Evolutionary conservation across 2,888 invertebrate species (phyloP).

Genomic region (Allolobophora icterica): DNA sequence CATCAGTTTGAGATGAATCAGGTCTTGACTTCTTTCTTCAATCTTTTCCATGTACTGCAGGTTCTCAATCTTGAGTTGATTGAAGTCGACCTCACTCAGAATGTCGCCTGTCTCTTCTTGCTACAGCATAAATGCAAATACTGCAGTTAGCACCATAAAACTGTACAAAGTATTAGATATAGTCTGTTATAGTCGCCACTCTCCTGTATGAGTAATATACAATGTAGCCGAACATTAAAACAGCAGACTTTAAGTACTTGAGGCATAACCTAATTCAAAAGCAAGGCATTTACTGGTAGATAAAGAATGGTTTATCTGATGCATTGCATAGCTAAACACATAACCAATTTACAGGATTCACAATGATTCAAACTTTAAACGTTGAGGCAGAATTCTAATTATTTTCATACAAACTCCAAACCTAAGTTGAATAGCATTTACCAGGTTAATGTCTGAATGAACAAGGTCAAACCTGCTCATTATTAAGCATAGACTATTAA

Average conservation of each 20-base stretch:
- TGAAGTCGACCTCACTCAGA: conserved; percentile 65
- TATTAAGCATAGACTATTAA: background rate
- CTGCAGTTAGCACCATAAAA: background rate
- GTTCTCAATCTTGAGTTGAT: conserved; percentile 66
- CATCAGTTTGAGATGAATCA: conserved; percentile 63
- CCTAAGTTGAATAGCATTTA: background rate
- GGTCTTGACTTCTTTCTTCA: conserved; percentile 65
- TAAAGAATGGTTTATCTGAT: conserved; percentile 3
- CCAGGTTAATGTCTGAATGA: background rate
- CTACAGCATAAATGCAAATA: conserved; percentile 47
- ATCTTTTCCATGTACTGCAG: conserved; percentile 66
- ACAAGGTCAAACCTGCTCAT: background rate
- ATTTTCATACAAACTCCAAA: background rate
- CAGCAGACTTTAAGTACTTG: background rate
- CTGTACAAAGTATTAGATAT: too few species aligned
- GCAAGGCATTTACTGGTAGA: background rate
- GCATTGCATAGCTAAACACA: background rate
- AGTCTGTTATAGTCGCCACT: too few species aligned
- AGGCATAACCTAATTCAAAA: background rate
- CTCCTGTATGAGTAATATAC: too few species aligned
- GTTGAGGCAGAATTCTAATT: background rate
- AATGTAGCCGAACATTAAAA: background rate
- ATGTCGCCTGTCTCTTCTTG: conserved; percentile 67
- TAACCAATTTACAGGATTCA: background rate
- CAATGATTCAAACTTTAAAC: background rate